Conservation (phyloP, 1,140 invertebrate genomes). For the Calosoma granatense region DNA sequence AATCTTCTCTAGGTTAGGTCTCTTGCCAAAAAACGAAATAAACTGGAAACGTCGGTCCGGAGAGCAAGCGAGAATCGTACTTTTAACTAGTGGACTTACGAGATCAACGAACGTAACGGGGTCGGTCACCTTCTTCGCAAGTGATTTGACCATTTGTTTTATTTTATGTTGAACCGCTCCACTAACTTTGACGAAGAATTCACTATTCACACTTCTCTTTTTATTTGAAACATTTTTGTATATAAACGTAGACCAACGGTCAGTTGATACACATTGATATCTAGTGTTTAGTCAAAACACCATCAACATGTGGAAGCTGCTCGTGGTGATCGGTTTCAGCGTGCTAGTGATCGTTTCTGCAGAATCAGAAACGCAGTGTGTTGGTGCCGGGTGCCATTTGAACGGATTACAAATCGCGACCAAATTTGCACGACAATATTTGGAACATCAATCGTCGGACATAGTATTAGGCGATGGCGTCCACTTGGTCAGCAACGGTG, state of each 20-base stretch:
- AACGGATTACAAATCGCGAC: slow-evolving; percentile 27
- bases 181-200: slow-evolving; percentile 6
- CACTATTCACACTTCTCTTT: slow-evolving; percentile 5
- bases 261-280: slow-evolving; percentile 1
- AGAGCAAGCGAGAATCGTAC: neutral
- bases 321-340: slow-evolving; percentile 20
- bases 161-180: neutral
- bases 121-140: slow-evolving; percentile 3
- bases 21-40: slow-evolving; percentile 4
- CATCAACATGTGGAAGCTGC: slow-evolving; percentile 25
- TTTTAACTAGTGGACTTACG: neutral
- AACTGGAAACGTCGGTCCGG: neutral
- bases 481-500: slow-evolving; percentile 42
- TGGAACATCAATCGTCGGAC: slow-evolving; percentile 30
- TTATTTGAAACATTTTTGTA: slow-evolving; percentile 1
- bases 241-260: slow-evolving; percentile 2
- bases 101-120: neutral
- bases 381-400: slow-evolving; percentile 9
- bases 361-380: neutral
- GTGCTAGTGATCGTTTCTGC: neutral
- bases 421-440: slow-evolving; percentile 29
- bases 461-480: slow-evolving; percentile 51
- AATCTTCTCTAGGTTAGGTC: neutral
- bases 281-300: slow-evolving; percentile 10
- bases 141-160: slow-evolving; percentile 8